phyloP scores from a whole-genome alignment of 1,140 invertebrate species.

The Drosophila funebris region DNA sequence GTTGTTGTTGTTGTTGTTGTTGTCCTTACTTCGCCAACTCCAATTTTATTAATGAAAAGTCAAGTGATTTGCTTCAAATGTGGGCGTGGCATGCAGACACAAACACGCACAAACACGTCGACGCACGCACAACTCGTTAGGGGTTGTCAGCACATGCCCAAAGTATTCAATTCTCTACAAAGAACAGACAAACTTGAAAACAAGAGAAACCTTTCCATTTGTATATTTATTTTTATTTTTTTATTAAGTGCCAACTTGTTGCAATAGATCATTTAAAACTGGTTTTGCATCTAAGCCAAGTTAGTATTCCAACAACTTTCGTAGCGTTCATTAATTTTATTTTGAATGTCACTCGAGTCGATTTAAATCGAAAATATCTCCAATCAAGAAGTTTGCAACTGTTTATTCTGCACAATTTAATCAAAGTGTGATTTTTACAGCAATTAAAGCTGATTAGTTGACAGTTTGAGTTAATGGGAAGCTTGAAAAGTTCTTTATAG shows the following conservation, averaged over 20 bases:
- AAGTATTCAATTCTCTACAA: constrained; percentile 5
- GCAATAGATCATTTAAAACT: constrained; percentile 23
- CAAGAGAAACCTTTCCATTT: not conserved
- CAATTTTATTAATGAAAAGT: constrained; percentile 82
- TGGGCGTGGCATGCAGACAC: constrained; percentile 62
- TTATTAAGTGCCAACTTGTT: not conserved
- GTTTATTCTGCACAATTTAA: not conserved
- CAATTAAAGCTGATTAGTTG: no score
- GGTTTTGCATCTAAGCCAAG: constrained; percentile 1
- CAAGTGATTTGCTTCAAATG: constrained; percentile 69
- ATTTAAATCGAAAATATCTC: not conserved
- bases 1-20: not conserved
- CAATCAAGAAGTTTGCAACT: not conserved
- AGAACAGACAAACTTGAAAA: not conserved
- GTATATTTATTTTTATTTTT: not conserved
- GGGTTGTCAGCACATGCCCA: constrained; percentile 45
- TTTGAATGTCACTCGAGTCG: constrained; percentile 7
- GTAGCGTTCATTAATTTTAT: constrained; percentile 4
- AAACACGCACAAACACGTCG: constrained; percentile 8
- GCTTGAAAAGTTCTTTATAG: no score
- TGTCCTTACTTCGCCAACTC: constrained; percentile 50
- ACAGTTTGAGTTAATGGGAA: no score
- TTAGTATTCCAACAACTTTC: constrained; percentile 3
- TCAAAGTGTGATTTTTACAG: no score
- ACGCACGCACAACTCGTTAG: constrained; percentile 51